Base-by-base conservation (phyloP, 2,888 invertebrate species). In the Trissoscelio sp. region DNA sequence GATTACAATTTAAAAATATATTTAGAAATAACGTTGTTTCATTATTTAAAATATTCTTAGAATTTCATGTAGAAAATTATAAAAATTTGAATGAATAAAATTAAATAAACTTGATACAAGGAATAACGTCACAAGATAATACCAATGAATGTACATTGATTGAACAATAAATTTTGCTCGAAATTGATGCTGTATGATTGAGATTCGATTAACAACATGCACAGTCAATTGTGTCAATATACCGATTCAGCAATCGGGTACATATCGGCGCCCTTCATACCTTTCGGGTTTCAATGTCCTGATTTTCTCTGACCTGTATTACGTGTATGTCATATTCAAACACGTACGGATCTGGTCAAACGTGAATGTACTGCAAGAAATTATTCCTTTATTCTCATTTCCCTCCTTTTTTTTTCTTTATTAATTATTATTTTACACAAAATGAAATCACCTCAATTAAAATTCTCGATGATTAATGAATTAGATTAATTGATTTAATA, bases 271-370 rank as follows among this genome's bases (percentile, higher is more conserved):
- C 42, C 58, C 14, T 58, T 58, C 22, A 58, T 42, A 24, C 42
- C 58, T 42, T 58, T 22, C 12, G 24, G 58, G 58, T 39, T 42
- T 58, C 58, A 34, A 42, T 22, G 22, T 58, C 58, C 58, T 42
- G 42, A 58, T 58, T 58, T 58, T 42, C 42, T n/a, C 22, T 39
- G 42, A 42, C 39, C 58, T 58, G 42, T 18, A 42, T 58, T 58
- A 58, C 58, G 42, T 42, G 42, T 22, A 42, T 24, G 42, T 58
- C 42, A 58, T 58, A 42, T 12, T 58, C 58, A 42, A 39, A 42
- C 42, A 42, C 11, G 20, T n/a, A n/a, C n/a, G 57, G 37, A 1
- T 4, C 11, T 20, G 22, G 24, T 24, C 24, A 24, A 24, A 48
- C 48, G 12, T 48, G 22, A 48, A 48, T 16, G 14, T 18, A 44